These are phyloP conservation scores for Bombus confusus DNA, from an alignment of 1,140 invertebrate genomes.

Conservation along the genomic window DNA sequence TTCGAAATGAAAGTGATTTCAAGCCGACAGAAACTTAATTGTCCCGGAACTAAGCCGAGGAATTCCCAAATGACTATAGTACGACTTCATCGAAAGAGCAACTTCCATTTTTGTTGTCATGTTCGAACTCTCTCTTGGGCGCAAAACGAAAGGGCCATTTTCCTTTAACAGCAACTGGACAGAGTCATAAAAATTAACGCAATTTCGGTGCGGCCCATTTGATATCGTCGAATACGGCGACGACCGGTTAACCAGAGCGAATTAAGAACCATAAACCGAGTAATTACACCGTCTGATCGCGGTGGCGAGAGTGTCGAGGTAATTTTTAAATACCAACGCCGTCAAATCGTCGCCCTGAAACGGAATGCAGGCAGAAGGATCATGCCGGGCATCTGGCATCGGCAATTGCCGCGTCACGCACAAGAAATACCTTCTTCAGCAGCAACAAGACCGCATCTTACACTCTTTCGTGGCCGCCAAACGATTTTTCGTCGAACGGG, in stretches of 20 bases:
- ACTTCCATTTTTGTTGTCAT: not conserved
- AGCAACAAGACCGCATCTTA: slow-evolving; percentile 46
- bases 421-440: slow-evolving; percentile 61
- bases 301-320: slow-evolving; percentile 26
- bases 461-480: slow-evolving; percentile 26
- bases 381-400: slow-evolving; percentile 61
- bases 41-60: not conserved
- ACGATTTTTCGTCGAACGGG: slow-evolving; percentile 55
- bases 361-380: slow-evolving; percentile 59
- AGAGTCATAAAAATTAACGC: slow-evolving; percentile 12
- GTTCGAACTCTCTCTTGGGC: not conserved
- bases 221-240: not conserved
- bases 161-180: no score
- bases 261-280: slow-evolving; percentile 45
- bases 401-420: slow-evolving; percentile 68
- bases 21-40: not conserved
- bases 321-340: slow-evolving; percentile 62
- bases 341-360: slow-evolving; percentile 67
- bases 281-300: slow-evolving; percentile 23
- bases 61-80: not conserved
- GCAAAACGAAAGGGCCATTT: not conserved
- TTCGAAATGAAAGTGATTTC: not conserved
- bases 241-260: slow-evolving; percentile 3
- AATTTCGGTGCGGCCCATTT: not conserved
- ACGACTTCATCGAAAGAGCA: not conserved